Evolutionary conservation across 2,888 invertebrate genomes (phyloP), one percentile per base, ranked within the genome.

Genomic region (Hydrotaea cyrtoneurina): DNA sequence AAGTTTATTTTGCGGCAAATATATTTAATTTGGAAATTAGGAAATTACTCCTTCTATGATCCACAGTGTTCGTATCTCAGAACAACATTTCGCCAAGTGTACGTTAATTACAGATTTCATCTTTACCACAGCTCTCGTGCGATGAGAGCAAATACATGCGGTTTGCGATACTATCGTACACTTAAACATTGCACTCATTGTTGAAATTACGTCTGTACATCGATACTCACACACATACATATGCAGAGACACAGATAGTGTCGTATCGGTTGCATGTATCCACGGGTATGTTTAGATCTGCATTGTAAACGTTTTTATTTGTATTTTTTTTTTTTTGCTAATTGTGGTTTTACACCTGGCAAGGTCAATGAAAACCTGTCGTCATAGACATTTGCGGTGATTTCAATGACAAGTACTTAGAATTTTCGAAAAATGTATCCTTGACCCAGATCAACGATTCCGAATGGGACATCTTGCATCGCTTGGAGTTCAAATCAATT

Each of bases 341-440:
- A 31, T 73, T 73, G 72, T n/a, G 72, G 72, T 39, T 73, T 72
- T 19, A 26, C 55, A 73, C 55, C 36, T 73, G 55, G 36, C 72
- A 73, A 73, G 72, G 72, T 73, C 72, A 57, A 55, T 36, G 72
- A 39, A 57, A 73, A 73, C 72, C 19, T 57, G 72, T 57, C 46
- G 17, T 46, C n/a, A n/a, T n/a, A n/a, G n/a, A 26, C 13, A 31
- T 21, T 39, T 31, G 31, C 64, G 36, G 23, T 8, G 39, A 50
- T 50, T 50, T 13, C 50, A 50, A 59, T 2, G 64, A 64, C 10
- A 39, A 4, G 8, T 10, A 10, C 31, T 39, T 39, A 8, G 39
- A 39, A 13, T 39, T 39, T 39, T 39, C 39, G 11, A 39, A 39
- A 13, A 8, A 8, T 5, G 31, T 64, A 23, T 64, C 36, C 17